Evolutionary conservation across 2,797 vertebrate genomes (phyloP), one percentile per base, ranked within the genome.

Genomic region (Eidolon dupreanum): DNA sequence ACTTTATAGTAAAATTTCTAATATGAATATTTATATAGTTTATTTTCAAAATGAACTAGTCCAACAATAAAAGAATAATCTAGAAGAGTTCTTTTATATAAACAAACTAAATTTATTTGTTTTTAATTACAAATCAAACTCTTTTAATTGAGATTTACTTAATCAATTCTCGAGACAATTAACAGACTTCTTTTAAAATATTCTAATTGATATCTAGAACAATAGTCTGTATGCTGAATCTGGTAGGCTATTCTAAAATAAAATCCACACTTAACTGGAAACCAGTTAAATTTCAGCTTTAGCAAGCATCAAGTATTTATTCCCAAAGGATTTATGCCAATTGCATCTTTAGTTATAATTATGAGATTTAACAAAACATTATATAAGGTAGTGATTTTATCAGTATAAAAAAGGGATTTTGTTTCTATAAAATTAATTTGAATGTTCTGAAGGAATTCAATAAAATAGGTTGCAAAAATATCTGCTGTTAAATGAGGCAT

Each of bases 41-140:
- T 68, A 73, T 65, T 93, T 73, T 88, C 59, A 78, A 90, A 43
- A 70, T 85, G 22, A 89, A 68, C 28, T 70, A 94, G 84, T 13
- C 41, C 53, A 78, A 85, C n/a, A 90, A 53, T 43, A 57, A 79
- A 66, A 65, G 12, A 61, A 78, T 70, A 78, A 43, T 78, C 71
- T 61, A 66, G 41, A 84, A 61, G 51, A 31, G 22, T 12, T 78
- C 3, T 61, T 53, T 46, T 26, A 85, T 31, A 33, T 78, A 78
- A 70, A 43, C 31, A 55, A 78, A 8, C 3, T 68, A 84, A 71
- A 49, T 41, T 65, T 86, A 49, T 41, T 65, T 86, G 16, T 22
- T 81, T 81, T 87, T 57, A 26, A 81, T 26, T 66, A 65, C 26
- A 38, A 71, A 38, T 84, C 6, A 38, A 78, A 41, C 15, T 77